Evolutionary conservation across 2,888 invertebrate genomes (phyloP).

Genomic region (Ochlodes sylvanus): DNA sequence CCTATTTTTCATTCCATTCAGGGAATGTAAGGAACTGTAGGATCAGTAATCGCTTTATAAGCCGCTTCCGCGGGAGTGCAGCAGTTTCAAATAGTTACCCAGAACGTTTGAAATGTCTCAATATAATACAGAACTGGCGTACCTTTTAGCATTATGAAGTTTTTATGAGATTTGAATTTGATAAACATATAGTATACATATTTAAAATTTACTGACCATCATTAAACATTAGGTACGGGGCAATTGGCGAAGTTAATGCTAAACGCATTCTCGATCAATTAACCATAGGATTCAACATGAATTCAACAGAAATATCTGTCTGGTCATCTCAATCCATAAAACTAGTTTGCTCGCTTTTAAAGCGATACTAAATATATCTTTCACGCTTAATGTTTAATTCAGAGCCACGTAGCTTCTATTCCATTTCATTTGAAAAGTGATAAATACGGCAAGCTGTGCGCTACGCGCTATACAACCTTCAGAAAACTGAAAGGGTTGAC

Average conservation of each 20-base stretch:
- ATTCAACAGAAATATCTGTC: too few species aligned
- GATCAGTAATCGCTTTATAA: conserved; percentile 11
- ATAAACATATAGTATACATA: too few species aligned
- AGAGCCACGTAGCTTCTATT: neutral
- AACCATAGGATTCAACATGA: too few species aligned
- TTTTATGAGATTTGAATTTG: too few species aligned
- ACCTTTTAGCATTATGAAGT: too few species aligned
- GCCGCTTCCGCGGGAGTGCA: neutral
- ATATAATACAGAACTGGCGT: too few species aligned
- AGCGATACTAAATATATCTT: neutral
- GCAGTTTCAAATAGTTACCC: conserved; percentile 1
- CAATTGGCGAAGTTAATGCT: too few species aligned
- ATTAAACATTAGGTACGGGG: too few species aligned
- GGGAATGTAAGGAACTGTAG: conserved; percentile 7
- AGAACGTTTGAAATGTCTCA: neutral
- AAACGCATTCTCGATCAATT: too few species aligned
- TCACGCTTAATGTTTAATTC: neutral
- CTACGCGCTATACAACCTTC: conserved; percentile 17
- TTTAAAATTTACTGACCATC: too few species aligned
- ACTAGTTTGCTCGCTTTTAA: neutral
- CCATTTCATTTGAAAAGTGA: conserved; percentile 18
- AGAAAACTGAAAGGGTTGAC: conserved; percentile 26
- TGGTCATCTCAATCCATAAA: too few species aligned
- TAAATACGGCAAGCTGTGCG: conserved; percentile 13
- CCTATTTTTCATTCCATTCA: conserved; percentile 36